Conservation (phyloP, 1,140 invertebrate genomes). For the Semibalanus balanoides region DNA sequence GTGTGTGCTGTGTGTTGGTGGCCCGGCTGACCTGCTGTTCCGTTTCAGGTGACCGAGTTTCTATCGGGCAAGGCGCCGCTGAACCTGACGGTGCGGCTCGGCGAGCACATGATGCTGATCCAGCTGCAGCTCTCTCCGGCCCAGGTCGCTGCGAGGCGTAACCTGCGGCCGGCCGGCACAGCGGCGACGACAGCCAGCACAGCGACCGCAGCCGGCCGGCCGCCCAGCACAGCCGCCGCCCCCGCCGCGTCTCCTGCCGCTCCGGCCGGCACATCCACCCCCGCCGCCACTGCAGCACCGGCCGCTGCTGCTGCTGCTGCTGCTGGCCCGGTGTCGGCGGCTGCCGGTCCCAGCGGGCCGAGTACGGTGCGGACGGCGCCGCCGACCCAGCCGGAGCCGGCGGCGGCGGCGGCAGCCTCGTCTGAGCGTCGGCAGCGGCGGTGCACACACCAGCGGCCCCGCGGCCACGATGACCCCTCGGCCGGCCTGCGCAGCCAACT, state of each 20-base stretch:
- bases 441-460: conserved; percentile 17
- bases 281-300: conserved; percentile 16
- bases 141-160: conserved; percentile 27
- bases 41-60: conserved; percentile 72
- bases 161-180: conserved; percentile 17
- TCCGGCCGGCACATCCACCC: conserved; percentile 8
- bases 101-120: conserved; percentile 93
- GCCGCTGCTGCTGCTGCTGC: conserved; percentile 12
- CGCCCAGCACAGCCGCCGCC: conserved; percentile 18
- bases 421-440: conserved; percentile 17
- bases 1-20: neutral
- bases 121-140: conserved; percentile 82
- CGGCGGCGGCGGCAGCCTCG: conserved; percentile 8
- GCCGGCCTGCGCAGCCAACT: conserved; percentile 23
- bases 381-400: conserved; percentile 12
- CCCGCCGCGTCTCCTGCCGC: conserved; percentile 17
- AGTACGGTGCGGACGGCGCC: conserved; percentile 4
- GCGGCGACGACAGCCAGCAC: conserved; percentile 19
- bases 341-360: too few species aligned
- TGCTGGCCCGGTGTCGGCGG: too few species aligned
- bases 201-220: conserved; percentile 19
- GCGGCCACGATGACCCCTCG: conserved; percentile 21
- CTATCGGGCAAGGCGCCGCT: conserved; percentile 81
- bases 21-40: neutral
- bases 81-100: conserved; percentile 82